A percentile compares a stretch with the other conserved stretches of the same genome.
Evolutionary conservation across 2,113 vertebrate species (phyloP).

Genomic region (Platichthys stellatus): DNA sequence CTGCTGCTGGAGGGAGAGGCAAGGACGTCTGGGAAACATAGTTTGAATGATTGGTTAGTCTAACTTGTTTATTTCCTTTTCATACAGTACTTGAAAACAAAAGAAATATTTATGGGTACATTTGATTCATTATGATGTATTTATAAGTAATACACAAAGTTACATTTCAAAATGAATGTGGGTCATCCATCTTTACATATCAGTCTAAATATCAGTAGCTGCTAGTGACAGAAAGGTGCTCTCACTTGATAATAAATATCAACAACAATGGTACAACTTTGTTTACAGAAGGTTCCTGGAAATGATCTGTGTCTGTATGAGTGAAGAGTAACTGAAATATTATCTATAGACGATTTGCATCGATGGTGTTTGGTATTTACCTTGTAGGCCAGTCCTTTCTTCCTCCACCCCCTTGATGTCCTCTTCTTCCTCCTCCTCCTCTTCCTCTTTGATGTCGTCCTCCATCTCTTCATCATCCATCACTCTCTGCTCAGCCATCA

Average conservation of each 20-base stretch:
- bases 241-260: no score
- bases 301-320: neutral
- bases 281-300: neutral
- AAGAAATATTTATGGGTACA: neutral
- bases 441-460: slow-evolving; percentile 74
- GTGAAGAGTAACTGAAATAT: neutral
- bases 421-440: slow-evolving; percentile 46
- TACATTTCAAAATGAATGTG: no score
- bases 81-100: neutral
- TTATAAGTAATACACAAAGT: no score
- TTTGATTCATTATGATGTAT: no score
- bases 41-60: slow-evolving; percentile 29
- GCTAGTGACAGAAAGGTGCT: no score
- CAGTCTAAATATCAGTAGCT: no score
- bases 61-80: neutral
- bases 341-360: neutral
- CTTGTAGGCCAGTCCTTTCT: slow-evolving; percentile 56
- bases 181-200: no score
- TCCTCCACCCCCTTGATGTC: slow-evolving; percentile 49
- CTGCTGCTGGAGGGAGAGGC: slow-evolving; percentile 74
- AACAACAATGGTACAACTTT: no score
- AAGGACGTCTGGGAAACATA: slow-evolving; percentile 67
- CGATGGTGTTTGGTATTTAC: slow-evolving; percentile 49
- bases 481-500: slow-evolving; percentile 85
- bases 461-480: slow-evolving; percentile 81